Evolutionary conservation across 2,113 vertebrate species (phyloP).

Genomic region (Tragulus kanchil): DNA sequence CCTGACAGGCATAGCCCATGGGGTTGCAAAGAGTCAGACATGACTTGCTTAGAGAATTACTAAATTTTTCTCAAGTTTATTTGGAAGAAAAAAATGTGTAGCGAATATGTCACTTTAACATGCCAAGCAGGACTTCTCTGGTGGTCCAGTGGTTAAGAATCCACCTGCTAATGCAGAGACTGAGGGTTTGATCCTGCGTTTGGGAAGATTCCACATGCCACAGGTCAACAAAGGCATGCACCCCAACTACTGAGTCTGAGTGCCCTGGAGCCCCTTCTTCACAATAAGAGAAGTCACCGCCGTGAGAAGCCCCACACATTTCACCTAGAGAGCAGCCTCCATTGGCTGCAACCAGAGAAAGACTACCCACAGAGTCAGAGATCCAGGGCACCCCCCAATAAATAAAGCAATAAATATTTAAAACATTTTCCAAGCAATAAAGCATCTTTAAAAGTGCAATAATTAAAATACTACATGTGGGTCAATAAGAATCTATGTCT

Average conservation of each 20-base stretch:
- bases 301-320: rapidly evolving
- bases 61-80: not conserved
- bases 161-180: not conserved
- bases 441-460: not conserved
- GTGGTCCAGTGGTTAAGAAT: not conserved
- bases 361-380: not conserved
- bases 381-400: rapidly evolving
- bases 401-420: rapidly evolving
- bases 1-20: not conserved
- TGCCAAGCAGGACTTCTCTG: not conserved
- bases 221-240: not conserved
- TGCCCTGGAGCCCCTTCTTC: rapidly evolving
- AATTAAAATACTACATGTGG: too few species aligned
- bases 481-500: too few species aligned
- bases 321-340: rapidly evolving
- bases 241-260: rapidly evolving
- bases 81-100: not conserved
- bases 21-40: not conserved
- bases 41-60: not conserved
- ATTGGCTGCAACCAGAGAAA: not conserved
- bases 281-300: not conserved
- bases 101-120: not conserved
- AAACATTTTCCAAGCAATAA: not conserved
- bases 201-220: not conserved
- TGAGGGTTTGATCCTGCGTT: not conserved